Evolutionary conservation across 2,797 vertebrate genomes (phyloP), one percentile per base, ranked within the genome.

Genomic region (Iguana delicatissima): DNA sequence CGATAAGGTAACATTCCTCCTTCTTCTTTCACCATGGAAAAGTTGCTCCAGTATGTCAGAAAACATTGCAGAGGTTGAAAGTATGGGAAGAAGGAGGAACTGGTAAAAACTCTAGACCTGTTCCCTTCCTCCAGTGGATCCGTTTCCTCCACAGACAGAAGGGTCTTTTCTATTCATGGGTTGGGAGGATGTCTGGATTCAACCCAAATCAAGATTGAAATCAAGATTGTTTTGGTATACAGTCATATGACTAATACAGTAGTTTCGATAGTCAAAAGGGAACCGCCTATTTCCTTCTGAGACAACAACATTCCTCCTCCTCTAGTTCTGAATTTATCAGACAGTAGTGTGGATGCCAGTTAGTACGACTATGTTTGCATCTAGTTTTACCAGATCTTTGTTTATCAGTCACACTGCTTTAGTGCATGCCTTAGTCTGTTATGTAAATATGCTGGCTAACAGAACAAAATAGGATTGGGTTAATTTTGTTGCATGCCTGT

Each of bases 401-500:
- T 93, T 92, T 90, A 82, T 69, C 62, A 82, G 26, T 91, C 89
- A 69, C 38, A 87, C 52, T 35, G 42, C 89, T 87, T 92, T 5
- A 24, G 6, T 91, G 80, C 82, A 76, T 86, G 59, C 35, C 50
- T 84, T 94, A 52, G 85, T 88, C 81, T 0, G 0, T 92, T 87
- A 94, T 2, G 0, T 69, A 91, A 91, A 93, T 90, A 74, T 94
- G 88, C 87, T 94, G 91, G 83, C 91, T 93, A 81, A 86, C 22
- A 87, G 83, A 95, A 92, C 93, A 91, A 85, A 89, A 67, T 62
- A 59, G 91, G 92, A 76, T 42, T 42, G 57, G 88, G 92, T 94
- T 93, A 84, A 24, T 95, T 95, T 96, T 89, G 86, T 90, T 84
- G 92, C 91, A 52, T 91, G 84, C 79, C 94, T 91, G 46, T 76